These are phyloP conservation scores for Drosophila prosaltans DNA, from an alignment of 1,140 invertebrate genomes.

Conservation along the genomic window DNA sequence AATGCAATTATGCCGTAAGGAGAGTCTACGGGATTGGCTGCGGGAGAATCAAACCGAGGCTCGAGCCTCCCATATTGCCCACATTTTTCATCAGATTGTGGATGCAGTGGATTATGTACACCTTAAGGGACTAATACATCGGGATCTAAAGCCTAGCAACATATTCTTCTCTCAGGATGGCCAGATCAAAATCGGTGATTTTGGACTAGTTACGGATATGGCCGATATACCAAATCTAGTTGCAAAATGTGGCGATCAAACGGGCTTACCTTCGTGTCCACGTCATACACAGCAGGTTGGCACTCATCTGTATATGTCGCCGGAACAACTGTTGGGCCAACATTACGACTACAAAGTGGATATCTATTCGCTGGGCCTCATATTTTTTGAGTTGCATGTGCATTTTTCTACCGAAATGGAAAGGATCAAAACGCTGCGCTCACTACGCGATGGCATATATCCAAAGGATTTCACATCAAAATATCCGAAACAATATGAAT, in stretches of 20 bases:
- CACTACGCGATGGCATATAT: constrained; percentile 88
- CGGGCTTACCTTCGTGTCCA: constrained; percentile 57
- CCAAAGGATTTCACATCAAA: constrained; percentile 87
- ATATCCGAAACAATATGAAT: constrained; percentile 87
- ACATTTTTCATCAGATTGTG: constrained; percentile 96
- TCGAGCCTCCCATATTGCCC: constrained; percentile 84
- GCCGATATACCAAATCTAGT: constrained; percentile 85
- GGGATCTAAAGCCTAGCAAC: constrained; percentile 98
- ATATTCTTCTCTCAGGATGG: constrained; percentile 97
- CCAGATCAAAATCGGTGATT: constrained; percentile 97
- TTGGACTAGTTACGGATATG: constrained; percentile 96
- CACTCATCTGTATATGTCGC: constrained; percentile 98
- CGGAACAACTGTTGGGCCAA: constrained; percentile 92
- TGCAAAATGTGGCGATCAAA: constrained; percentile 68
- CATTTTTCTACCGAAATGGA: constrained; percentile 97
- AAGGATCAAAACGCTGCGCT: constrained; percentile 87
- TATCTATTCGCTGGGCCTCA: constrained; percentile 97
- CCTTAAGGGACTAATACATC: constrained; percentile 94
- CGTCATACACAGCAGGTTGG: constrained; percentile 87
- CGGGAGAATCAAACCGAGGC: constrained; percentile 83
- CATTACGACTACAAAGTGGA: constrained; percentile 97
- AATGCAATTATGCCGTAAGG: constrained; percentile 96
- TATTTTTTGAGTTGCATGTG: constrained; percentile 95
- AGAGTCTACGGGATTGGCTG: constrained; percentile 96
- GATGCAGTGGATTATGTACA: constrained; percentile 98